Conservation (phyloP, 1,140 invertebrate species). For the Anthonomus grandis region DNA sequence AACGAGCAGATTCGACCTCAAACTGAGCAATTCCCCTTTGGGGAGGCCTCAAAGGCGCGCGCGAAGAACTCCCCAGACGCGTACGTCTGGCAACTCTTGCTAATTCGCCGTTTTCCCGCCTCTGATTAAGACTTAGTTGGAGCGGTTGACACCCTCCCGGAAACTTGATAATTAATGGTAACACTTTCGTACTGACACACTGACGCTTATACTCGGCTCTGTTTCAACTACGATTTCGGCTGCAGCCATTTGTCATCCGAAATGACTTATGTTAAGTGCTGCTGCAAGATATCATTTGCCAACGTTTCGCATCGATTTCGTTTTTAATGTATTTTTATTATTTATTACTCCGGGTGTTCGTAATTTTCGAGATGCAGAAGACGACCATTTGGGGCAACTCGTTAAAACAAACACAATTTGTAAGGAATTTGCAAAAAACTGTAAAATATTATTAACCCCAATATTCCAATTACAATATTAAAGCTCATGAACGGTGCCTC, state of each 20-base stretch:
- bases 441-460: not conserved
- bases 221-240: constrained; percentile 7
- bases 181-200: constrained; percentile 21
- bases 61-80: not conserved
- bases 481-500: no score
- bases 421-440: not conserved
- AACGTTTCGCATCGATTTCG: not conserved
- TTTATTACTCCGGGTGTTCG: no score
- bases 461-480: no score
- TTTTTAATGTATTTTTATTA: not conserved
- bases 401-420: not conserved
- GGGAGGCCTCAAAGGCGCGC: no score
- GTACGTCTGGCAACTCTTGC: constrained; percentile 2
- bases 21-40: no score
- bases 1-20: no score
- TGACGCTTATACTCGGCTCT: constrained; percentile 14
- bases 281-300: constrained; percentile 16
- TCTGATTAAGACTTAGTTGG: constrained; percentile 17
- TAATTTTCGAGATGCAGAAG: no score
- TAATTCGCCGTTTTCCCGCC: constrained; percentile 14
- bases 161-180: constrained; percentile 24
- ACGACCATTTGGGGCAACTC: not conserved
- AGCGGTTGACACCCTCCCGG: constrained; percentile 1
- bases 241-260: constrained; percentile 16
- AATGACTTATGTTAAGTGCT: constrained; percentile 17